Percentiles rank a stretch among this genome's conserved stretches.
Evolutionary conservation across 2,797 vertebrate genomes (phyloP).

Genomic region (Botia kubotai): DNA sequence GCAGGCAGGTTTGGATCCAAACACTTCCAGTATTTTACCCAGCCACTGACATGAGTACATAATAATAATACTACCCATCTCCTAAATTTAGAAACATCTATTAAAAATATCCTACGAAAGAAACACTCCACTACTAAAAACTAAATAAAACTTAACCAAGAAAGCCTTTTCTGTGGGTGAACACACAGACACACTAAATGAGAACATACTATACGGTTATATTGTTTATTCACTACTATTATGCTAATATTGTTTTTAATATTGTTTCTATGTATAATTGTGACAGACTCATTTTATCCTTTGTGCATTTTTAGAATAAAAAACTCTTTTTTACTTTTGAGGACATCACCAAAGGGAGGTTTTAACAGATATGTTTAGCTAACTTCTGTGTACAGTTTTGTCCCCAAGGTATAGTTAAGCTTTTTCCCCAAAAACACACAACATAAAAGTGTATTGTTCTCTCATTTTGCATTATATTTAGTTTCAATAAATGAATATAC

Average conservation of each 20-base stretch:
- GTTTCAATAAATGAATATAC: neutral
- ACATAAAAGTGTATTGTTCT: too few species aligned
- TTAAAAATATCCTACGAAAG: neutral
- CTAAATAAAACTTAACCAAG: conserved; percentile 5
- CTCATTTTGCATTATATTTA: neutral
- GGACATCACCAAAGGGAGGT: neutral
- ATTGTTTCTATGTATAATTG: neutral
- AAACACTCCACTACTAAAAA: neutral
- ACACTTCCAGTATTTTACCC: conserved; percentile 66
- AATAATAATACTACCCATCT: neutral
- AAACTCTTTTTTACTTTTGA: neutral
- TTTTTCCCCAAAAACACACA: too few species aligned
- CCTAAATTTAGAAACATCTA: conserved; percentile 17
- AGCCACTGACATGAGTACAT: conserved; percentile 32
- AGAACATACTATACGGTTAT: neutral
- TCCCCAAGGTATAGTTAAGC: neutral
- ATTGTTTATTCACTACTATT: too few species aligned
- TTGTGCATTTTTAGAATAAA: too few species aligned
- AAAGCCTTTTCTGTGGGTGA: neutral
- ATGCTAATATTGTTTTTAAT: too few species aligned
- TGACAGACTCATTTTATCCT: neutral
- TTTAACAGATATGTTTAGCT: neutral
- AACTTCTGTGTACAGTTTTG: neutral
- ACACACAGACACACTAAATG: neutral
- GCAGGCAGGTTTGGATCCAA: conserved; percentile 51